A percentile compares a stretch with the other conserved stretches of the same genome.
phyloP scores from a whole-genome alignment of 2,888 invertebrate genomes.

The Melinopterus prodromus region DNA sequence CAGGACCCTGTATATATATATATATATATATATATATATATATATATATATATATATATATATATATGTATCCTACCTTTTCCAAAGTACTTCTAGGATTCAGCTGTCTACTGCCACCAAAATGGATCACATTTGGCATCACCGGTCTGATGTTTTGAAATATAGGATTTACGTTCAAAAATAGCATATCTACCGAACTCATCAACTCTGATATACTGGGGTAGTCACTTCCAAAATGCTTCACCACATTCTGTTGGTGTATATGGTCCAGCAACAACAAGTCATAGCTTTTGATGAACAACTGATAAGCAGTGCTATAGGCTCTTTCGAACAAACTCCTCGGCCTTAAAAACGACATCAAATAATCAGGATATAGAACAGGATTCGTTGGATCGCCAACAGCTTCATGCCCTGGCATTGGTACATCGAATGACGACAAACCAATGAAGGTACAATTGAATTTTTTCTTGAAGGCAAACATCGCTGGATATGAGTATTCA shows the following conservation, averaged over 20 bases:
- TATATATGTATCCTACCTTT: not conserved
- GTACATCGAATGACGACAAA: conserved; percentile 37
- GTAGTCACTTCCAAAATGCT: conserved; percentile 53
- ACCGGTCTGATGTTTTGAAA: conserved; percentile 51
- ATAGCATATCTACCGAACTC: conserved; percentile 51
- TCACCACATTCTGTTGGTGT: conserved; percentile 49
- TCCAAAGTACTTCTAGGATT: not conserved
- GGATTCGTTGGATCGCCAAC: conserved; percentile 35
- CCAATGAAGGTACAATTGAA: conserved; percentile 43
- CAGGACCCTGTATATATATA: too few species aligned
- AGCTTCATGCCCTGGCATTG: conserved; percentile 30
- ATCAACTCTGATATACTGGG: conserved; percentile 54
- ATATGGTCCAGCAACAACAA: conserved; percentile 46
- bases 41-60: too few species aligned
- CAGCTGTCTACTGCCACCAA: conserved; percentile 42
- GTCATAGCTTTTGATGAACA: conserved; percentile 40
- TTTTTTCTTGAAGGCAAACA: conserved; percentile 39
- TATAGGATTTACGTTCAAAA: conserved; percentile 53
- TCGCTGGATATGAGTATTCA: conserved; percentile 36
- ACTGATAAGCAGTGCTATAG: not conserved
- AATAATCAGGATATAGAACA: conserved; percentile 45
- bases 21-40: too few species aligned
- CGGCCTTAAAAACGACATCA: conserved; percentile 24
- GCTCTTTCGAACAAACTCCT: not conserved
- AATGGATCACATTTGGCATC: conserved; percentile 52